These are phyloP conservation scores for Brachypodius melanocephalos DNA, from an alignment of 2,113 vertebrate species.

Conservation along the genomic window DNA sequence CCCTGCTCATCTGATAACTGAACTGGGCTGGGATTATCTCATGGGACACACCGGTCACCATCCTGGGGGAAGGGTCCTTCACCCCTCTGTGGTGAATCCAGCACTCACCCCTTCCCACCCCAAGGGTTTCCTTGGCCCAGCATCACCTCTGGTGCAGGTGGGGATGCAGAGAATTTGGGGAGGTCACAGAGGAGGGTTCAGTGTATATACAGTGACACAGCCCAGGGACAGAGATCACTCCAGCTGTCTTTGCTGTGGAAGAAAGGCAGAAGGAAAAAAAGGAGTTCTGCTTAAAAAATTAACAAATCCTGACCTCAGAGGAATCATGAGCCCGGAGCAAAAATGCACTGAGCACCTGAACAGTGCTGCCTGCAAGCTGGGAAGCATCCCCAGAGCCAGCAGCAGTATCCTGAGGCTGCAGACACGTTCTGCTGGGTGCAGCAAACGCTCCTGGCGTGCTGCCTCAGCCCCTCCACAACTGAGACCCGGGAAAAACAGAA, in stretches of 20 bases:
- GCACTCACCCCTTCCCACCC: fast-evolving
- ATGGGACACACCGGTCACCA: fast-evolving
- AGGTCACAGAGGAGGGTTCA: background rate
- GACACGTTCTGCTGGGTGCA: background rate
- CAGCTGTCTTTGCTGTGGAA: background rate
- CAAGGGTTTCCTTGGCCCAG: background rate
- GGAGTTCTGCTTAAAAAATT: background rate
- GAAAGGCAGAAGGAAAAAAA: background rate
- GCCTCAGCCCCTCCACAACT: background rate
- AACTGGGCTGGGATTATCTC: background rate
- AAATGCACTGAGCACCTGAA: background rate
- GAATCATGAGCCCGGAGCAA: background rate
- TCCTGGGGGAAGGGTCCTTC: background rate
- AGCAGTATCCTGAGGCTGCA: background rate
- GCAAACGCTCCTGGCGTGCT: fast-evolving
- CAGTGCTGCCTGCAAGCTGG: background rate
- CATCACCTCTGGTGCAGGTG: background rate
- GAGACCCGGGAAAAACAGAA: background rate
- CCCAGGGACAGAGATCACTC: background rate
- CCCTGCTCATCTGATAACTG: background rate
- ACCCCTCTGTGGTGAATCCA: fast-evolving
- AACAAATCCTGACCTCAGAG: background rate
- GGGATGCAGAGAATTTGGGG: background rate
- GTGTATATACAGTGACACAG: fast-evolving
- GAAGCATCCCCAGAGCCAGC: background rate